A percentile compares a stretch with the other conserved stretches of the same genome.
Conservation (phyloP, 1,140 invertebrate genomes). For the Drosophila melanogaster region DNA sequence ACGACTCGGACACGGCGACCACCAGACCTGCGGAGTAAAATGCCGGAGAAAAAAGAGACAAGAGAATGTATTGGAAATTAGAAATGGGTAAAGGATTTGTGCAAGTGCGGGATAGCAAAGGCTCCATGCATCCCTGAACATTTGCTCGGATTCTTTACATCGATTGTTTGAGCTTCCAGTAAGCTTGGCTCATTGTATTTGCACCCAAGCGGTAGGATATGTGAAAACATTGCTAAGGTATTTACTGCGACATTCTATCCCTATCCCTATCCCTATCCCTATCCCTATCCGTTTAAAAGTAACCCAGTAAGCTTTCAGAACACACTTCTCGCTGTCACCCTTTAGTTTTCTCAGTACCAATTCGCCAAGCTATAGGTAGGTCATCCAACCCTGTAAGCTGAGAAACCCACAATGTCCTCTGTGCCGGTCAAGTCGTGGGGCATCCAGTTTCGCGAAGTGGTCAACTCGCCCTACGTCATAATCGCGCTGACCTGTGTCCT, state of each 20-base stretch:
- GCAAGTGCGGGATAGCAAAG: conserved; percentile 1
- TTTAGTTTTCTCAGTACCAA: not conserved
- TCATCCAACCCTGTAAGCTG: not conserved
- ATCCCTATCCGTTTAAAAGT: not conserved
- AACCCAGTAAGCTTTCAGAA: conserved; percentile 1
- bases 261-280: too few species aligned
- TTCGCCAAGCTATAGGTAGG: not conserved
- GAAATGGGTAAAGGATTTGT: conserved; percentile 23
- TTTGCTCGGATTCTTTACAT: conserved; percentile 13
- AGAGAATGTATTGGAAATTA: conserved; percentile 28
- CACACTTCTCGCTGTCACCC: not conserved
- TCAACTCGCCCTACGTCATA: conserved; percentile 35
- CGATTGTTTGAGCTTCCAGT: conserved; percentile 9
- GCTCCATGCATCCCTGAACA: not conserved
- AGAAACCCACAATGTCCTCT: conserved; percentile 25
- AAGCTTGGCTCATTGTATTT: conserved; percentile 1
- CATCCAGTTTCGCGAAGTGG: conserved; percentile 25
- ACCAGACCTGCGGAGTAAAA: conserved; percentile 87
- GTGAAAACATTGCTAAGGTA: not conserved
- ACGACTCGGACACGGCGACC: conserved; percentile 90
- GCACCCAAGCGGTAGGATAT: conserved; percentile 1
- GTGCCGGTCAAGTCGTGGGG: conserved; percentile 19
- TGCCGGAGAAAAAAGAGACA: conserved; percentile 9
- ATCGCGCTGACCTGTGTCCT: conserved; percentile 18
- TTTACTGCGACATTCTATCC: not conserved